Evolutionary conservation across 2,888 invertebrate species (phyloP).

Genomic region (Sesia apiformis): DNA sequence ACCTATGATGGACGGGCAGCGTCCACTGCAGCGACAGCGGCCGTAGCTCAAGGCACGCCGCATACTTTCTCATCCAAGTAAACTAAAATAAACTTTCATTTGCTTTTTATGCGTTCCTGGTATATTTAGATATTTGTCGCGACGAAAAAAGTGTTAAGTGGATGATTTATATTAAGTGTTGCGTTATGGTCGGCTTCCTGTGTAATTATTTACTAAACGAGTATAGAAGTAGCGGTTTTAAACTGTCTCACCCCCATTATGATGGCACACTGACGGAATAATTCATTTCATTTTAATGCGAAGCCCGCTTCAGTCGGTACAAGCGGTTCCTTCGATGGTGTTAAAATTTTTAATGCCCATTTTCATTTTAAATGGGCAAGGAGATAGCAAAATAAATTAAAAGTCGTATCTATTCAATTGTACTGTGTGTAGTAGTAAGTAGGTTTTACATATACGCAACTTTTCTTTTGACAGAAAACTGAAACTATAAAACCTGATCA

Average conservation of each 20-base stretch:
- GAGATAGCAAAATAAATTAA: too few relatives aligned
- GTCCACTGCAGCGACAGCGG: conserved; percentile 50
- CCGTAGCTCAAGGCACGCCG: conserved; percentile 58
- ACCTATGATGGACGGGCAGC: conserved; percentile 58
- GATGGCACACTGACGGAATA: conserved; percentile 37
- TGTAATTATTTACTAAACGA: conserved; percentile 49
- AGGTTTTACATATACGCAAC: too few relatives aligned
- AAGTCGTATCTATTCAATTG: too few relatives aligned
- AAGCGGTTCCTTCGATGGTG: background rate
- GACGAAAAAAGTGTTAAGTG: conserved; percentile 68
- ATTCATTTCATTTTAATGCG: conserved; percentile 29
- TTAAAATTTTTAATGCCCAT: background rate
- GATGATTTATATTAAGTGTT: conserved; percentile 70
- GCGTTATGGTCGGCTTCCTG: conserved; percentile 62
- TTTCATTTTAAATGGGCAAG: too few relatives aligned
- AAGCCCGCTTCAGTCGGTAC: conserved; percentile 29
- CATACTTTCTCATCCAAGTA: conserved; percentile 65
- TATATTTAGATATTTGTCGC: conserved; percentile 63
- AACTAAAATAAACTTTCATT: conserved; percentile 60
- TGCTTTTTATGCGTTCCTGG: conserved; percentile 59
- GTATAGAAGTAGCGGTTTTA: conserved; percentile 25
- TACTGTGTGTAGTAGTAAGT: too few relatives aligned
- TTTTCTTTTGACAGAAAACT: too few relatives aligned
- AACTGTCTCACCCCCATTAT: conserved; percentile 27
- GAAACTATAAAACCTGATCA: too few relatives aligned